Percentiles rank a stretch among this genome's conserved stretches.
Conservation (phyloP, 2,888 invertebrate species). For the Melipona beecheii region DNA sequence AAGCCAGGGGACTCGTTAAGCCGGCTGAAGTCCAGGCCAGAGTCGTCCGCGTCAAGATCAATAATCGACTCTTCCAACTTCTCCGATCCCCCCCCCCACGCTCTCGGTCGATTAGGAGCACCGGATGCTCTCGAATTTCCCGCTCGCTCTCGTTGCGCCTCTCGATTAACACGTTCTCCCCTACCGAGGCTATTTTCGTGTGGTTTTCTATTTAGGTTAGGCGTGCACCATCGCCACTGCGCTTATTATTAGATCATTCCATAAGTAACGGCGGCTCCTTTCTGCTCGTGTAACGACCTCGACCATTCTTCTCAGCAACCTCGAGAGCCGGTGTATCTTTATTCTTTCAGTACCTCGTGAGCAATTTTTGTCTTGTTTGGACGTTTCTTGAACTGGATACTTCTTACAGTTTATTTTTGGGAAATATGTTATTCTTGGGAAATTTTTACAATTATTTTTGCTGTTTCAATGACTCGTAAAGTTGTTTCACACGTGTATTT, state of each 20-base stretch:
- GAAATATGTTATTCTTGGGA: no score
- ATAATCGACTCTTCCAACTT: slow-evolving; percentile 32
- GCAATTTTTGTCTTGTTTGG: no score
- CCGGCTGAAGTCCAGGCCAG: neutral
- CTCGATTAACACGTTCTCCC: slow-evolving; percentile 17
- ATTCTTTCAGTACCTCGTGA: no score
- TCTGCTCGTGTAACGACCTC: neutral
- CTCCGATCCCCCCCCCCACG: neutral
- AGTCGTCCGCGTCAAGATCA: slow-evolving; percentile 20
- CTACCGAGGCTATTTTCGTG: neutral
- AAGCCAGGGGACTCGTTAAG: neutral
- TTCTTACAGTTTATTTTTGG: no score
- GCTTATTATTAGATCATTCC: neutral
- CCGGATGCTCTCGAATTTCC: slow-evolving; percentile 23
- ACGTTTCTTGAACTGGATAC: no score
- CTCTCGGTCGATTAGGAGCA: slow-evolving; percentile 21
- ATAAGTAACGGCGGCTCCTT: no score
- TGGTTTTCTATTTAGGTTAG: neutral
- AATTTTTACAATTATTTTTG: no score
- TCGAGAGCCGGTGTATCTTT: no score
- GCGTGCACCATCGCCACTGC: neutral
- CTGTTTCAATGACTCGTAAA: no score
- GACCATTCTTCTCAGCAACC: no score
- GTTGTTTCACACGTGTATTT: neutral
- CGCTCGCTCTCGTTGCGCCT: neutral